A percentile compares a stretch with the other conserved stretches of the same genome.
Conservation (phyloP, 2,113 vertebrate genomes). For the Spheniscus mendiculus region DNA sequence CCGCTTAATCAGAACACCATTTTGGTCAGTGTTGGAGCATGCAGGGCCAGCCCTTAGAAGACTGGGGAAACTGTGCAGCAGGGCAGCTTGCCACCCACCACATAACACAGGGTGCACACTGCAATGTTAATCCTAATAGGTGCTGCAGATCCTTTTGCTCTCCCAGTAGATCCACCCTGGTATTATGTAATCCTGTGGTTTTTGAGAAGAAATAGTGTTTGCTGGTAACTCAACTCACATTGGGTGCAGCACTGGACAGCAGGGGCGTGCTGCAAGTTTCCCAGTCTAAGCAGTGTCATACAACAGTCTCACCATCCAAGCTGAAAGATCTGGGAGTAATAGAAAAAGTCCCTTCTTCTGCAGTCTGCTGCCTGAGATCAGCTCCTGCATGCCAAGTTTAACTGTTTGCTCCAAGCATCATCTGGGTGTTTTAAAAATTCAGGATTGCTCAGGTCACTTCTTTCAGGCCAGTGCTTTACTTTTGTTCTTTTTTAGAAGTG, state of each 20-base stretch:
- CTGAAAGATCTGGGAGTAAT: background rate
- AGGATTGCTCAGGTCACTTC: background rate
- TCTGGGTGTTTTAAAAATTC: background rate
- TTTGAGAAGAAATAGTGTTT: background rate
- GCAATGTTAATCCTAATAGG: background rate
- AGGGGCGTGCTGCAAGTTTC: background rate
- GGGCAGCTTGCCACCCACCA: background rate
- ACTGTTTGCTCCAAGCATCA: background rate
- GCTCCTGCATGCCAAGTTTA: background rate
- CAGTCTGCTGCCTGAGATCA: background rate
- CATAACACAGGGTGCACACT: background rate
- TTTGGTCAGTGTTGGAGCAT: background rate
- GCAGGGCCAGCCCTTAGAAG: rapidly evolving
- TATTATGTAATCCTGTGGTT: background rate
- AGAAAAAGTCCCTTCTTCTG: background rate
- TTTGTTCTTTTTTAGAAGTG: conserved; percentile 41
- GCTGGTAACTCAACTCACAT: background rate
- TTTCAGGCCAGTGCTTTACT: conserved; percentile 15
- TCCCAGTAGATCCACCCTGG: background rate
- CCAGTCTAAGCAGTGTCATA: background rate
- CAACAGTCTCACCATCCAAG: background rate
- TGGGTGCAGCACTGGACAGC: background rate
- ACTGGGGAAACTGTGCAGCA: background rate
- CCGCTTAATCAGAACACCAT: background rate
- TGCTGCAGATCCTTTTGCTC: background rate